phyloP scores from a whole-genome alignment of 2,888 invertebrate genomes.

The Apotomis turbidana region DNA sequence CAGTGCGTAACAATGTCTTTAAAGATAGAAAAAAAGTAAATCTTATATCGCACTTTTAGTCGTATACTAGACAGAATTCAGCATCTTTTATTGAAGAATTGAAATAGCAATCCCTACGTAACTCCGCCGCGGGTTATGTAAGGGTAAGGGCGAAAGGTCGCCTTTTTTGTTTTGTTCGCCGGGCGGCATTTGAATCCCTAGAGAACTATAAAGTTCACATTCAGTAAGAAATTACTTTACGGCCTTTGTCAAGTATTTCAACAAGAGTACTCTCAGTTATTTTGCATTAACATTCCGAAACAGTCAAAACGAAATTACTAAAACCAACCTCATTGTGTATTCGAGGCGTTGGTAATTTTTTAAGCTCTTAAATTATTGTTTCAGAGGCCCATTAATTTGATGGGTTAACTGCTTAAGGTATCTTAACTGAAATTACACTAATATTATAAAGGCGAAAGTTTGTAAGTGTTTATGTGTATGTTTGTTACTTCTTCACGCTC shows the following conservation, averaged over 20 bases:
- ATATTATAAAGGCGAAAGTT: too few species aligned
- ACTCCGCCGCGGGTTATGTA: not conserved
- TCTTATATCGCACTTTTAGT: not conserved
- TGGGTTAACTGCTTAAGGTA: not conserved
- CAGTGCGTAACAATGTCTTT: conserved; percentile 6
- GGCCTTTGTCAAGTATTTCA: not conserved
- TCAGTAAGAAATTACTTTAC: conserved; percentile 29
- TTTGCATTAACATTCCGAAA: not conserved
- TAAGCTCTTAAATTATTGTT: not conserved
- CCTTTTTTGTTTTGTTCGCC: conserved; percentile 19
- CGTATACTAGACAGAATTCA: not conserved
- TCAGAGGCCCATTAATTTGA: conserved; percentile 10
- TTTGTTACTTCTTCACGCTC: too few species aligned
- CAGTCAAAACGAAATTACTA: not conserved
- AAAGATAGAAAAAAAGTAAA: not conserved
- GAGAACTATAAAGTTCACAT: conserved; percentile 21
- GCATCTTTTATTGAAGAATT: not conserved
- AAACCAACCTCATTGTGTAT: conserved; percentile 7
- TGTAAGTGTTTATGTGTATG: too few species aligned
- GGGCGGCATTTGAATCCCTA: conserved; percentile 22
- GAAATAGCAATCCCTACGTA: not conserved
- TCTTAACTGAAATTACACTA: not conserved
- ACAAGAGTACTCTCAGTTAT: conserved; percentile 2
- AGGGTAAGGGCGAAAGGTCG: conserved; percentile 28
- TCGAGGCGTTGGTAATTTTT: conserved; percentile 3